Conservation (phyloP, 1,140 invertebrate genomes). For the Venturia canescens region DNA sequence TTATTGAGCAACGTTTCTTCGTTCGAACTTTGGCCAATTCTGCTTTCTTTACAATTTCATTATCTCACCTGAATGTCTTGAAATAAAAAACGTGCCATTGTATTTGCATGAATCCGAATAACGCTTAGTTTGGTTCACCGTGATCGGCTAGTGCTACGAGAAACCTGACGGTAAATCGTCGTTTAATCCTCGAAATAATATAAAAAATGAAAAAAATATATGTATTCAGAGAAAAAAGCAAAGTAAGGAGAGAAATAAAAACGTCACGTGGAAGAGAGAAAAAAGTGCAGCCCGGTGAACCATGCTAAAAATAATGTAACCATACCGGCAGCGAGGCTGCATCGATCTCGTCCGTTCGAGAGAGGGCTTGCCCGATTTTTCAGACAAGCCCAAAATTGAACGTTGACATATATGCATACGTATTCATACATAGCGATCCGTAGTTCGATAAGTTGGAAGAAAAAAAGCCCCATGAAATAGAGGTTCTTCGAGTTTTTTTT, state of each 20-base stretch:
- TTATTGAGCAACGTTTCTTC: neutral
- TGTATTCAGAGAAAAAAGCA: neutral
- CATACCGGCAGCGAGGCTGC: conserved; percentile 34
- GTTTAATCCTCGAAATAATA: conserved; percentile 21
- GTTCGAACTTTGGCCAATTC: neutral
- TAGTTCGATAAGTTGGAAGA: neutral
- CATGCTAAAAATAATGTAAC: conserved; percentile 40
- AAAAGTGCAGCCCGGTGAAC: conserved; percentile 3
- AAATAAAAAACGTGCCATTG: conserved; percentile 9
- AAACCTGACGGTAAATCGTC: conserved; percentile 25
- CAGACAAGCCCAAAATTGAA: neutral
- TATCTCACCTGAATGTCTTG: neutral
- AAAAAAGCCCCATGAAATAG: conserved; percentile 7
- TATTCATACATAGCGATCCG: neutral
- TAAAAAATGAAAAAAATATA: no score
- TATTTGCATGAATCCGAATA: conserved; percentile 26
- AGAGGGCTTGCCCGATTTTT: conserved; percentile 17
- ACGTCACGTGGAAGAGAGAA: neutral
- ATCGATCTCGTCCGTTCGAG: conserved; percentile 31
- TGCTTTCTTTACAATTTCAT: neutral
- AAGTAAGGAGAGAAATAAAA: conserved; percentile 14
- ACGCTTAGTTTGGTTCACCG: conserved; percentile 16
- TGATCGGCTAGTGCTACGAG: neutral
- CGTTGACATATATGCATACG: neutral
- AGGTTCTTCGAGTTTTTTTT: neutral